Percentiles rank a stretch among this genome's conserved stretches.
phyloP scores from a whole-genome alignment of 2,113 vertebrate species.

The Odocoileus virginianus region DNA sequence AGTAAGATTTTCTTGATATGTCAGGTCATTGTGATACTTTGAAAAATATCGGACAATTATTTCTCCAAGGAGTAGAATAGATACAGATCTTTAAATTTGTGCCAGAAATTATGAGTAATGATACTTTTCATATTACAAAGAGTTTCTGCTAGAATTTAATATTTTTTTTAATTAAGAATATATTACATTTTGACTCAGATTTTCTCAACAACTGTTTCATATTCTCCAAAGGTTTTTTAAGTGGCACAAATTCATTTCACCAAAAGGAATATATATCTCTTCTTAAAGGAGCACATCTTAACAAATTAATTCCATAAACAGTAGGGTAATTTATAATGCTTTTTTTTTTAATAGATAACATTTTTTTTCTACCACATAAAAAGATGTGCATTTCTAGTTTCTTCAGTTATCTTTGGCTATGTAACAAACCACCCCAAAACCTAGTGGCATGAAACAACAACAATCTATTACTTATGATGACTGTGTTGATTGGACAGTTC shows the following conservation, averaged over 20 bases:
- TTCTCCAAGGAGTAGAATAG: not conserved
- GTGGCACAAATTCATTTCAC: constrained; percentile 54
- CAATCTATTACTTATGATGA: not conserved
- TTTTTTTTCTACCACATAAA: constrained; percentile 55
- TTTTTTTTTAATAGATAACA: constrained; percentile 57
- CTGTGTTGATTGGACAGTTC: not conserved
- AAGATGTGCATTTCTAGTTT: constrained; percentile 28
- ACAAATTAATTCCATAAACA: constrained; percentile 73
- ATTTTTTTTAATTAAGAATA: not conserved
- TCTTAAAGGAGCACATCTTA: constrained; percentile 70
- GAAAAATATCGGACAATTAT: constrained; percentile 8
- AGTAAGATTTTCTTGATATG: not conserved
- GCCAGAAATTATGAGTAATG: not conserved
- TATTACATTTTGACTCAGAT: constrained; percentile 41
- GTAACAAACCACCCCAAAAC: not conserved
- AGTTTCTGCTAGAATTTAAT: not conserved
- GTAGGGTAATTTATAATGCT: constrained; percentile 56
- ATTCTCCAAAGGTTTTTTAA: constrained; percentile 56
- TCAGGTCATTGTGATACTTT: constrained; percentile 3
- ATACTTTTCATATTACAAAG: not conserved
- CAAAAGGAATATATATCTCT: constrained; percentile 41
- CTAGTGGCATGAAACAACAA: not conserved
- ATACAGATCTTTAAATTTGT: not conserved
- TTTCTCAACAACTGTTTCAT: constrained; percentile 53
- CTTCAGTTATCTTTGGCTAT: constrained; percentile 6